phyloP scores from a whole-genome alignment of 2,888 invertebrate species.

The Dermolepida albohirtum region DNA sequence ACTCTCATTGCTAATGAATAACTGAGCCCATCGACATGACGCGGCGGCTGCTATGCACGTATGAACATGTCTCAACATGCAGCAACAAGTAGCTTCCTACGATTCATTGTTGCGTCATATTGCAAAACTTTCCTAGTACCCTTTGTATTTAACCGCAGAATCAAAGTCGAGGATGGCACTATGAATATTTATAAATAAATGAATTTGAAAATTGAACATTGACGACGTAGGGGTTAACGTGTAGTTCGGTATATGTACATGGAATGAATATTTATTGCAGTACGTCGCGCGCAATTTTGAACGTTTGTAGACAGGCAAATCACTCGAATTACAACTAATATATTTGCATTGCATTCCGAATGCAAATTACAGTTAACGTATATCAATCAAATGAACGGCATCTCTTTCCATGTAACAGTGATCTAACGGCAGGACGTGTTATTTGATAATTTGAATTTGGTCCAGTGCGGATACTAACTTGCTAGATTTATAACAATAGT shows the following conservation, averaged over 20 bases:
- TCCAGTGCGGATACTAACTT: no score
- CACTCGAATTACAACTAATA: conserved; percentile 25
- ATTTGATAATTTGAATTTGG: no score
- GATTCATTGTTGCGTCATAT: no score
- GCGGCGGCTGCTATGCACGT: no score
- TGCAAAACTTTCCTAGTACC: no score
- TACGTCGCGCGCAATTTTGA: background rate
- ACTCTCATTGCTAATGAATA: no score
- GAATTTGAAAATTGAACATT: conserved; percentile 26
- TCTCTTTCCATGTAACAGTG: background rate
- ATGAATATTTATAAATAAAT: conserved; percentile 28
- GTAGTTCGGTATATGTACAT: conserved; percentile 5
- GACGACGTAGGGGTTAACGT: conserved; percentile 1
- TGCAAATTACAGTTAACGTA: conserved; percentile 8
- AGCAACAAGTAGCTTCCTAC: no score
- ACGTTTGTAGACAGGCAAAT: conserved; percentile 24
- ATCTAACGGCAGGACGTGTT: no score
- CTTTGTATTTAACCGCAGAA: background rate
- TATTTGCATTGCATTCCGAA: conserved; percentile 25
- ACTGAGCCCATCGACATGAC: no score
- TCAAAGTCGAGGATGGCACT: background rate
- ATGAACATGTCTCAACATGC: no score
- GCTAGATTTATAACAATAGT: no score
- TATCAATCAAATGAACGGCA: conserved; percentile 13
- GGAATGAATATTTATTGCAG: conserved; percentile 28